These are phyloP conservation scores for Serrognathus titanus DNA, from an alignment of 2,888 invertebrate species.

Conservation along the genomic window DNA sequence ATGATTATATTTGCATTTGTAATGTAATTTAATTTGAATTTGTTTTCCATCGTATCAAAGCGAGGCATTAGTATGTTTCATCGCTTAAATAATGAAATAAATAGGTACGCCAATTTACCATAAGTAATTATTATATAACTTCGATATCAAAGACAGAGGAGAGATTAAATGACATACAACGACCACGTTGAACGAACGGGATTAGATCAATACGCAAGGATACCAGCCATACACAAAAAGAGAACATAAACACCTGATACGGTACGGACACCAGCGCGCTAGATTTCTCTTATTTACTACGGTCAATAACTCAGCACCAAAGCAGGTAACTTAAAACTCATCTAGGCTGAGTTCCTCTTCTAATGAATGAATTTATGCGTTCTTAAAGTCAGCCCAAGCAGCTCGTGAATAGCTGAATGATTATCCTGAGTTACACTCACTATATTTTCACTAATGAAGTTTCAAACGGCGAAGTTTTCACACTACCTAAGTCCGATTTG, in stretches of 20 bases:
- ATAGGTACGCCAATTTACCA: background rate
- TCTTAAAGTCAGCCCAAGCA: slow-evolving; percentile 2
- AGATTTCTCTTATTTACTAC: background rate
- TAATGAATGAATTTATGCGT: background rate
- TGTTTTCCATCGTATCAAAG: too few relatives aligned
- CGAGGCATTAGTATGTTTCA: background rate
- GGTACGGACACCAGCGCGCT: too few relatives aligned
- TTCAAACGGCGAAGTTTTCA: slow-evolving; percentile 3
- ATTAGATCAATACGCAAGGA: too few relatives aligned
- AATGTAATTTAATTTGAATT: too few relatives aligned
- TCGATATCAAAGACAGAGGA: too few relatives aligned
- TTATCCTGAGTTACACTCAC: background rate
- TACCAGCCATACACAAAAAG: too few relatives aligned
- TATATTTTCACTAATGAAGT: slow-evolving; percentile 1
- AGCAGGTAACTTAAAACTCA: slow-evolving; percentile 1
- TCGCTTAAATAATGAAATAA: background rate
- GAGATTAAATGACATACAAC: too few relatives aligned
- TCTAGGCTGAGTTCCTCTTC: background rate
- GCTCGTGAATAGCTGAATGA: slow-evolving; percentile 9
- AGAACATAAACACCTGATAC: too few relatives aligned
- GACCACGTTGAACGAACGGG: too few relatives aligned
- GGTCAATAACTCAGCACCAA: background rate
- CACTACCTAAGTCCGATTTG: too few relatives aligned
- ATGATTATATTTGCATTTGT: too few relatives aligned
- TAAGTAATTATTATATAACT: too few relatives aligned